Base-by-base conservation (phyloP, 2,113 vertebrate species). In the Salvelinus fontinalis region DNA sequence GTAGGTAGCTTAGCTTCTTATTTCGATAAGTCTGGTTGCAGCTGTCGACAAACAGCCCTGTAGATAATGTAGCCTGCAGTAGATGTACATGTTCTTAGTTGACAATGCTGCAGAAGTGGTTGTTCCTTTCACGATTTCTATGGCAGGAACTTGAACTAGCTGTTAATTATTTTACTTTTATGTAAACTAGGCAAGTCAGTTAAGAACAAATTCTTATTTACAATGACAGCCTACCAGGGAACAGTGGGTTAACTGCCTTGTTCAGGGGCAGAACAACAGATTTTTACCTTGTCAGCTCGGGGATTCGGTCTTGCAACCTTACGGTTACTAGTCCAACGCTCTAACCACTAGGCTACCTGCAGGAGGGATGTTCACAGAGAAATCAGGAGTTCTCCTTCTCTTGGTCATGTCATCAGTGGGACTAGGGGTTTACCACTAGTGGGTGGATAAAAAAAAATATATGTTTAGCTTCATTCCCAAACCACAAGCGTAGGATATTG, bases 401-500 rank as follows among this genome's bases (percentile, higher is more conserved):
- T n/a, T 8, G 29, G 67, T 14, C 24, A 67, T 69, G 34, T 34
- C n/a, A 16, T 48, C 14, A 27, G 13, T 12, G 14, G 27, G 2
- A 20, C 20, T 6, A 29, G 74, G 48, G 27, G 67, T 57, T 29
- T 4, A 16, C 65, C 14, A 20, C 24, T 71, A 1, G 84, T 77
- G 77, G 77, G 78, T 68, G 68, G 67, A 64, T 62, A 22, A 26
- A 76, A 51, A 72, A 27, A 27, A 1, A 24, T 24, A 27, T 27
- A 27, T 57, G 16, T 68, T 77, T 18, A 31, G 78, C 70, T 44
- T 44, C 73, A 20, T 44, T 64, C 57, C 24, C 60, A n/a, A 62
- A 66, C 75, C 71, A 31, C 1, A 70, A 54, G 69, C 68, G 51
- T 65, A 73, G 77, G 18, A 73, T 73, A 84, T 73, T 78, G 73